These are phyloP conservation scores for Isaurus tuberculatus DNA, from an alignment of 92 coral and sea anemone genomes.

Conservation along the genomic window DNA sequence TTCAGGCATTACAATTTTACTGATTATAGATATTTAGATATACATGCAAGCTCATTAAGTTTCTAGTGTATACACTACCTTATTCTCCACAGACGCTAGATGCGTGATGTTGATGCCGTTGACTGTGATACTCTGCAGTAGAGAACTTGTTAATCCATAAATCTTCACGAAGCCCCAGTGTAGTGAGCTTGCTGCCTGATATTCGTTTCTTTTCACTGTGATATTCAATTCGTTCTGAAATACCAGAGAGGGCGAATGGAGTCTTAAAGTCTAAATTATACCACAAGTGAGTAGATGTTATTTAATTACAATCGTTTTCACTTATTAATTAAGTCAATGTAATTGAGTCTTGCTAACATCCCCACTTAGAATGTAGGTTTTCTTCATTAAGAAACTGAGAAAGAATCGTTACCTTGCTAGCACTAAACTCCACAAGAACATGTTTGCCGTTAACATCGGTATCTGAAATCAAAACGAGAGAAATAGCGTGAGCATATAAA, in stretches of 20 bases:
- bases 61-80: conserved; percentile 3
- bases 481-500: too few species aligned
- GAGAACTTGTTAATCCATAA: conserved; percentile 55
- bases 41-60: too few species aligned
- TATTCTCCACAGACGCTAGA: conserved; percentile 16
- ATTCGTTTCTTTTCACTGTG: conserved; percentile 54
- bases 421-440: conserved; percentile 52
- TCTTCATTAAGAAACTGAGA: too few species aligned
- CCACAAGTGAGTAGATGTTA: too few species aligned
- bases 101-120: conserved; percentile 43
- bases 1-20: too few species aligned
- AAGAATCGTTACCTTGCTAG: conserved; percentile 46
- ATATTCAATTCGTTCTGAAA: conserved; percentile 44
- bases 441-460: conserved; percentile 63
- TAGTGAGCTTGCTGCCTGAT: conserved; percentile 55
- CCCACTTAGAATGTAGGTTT: too few species aligned
- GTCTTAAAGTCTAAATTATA: too few species aligned
- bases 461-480: conserved; percentile 53
- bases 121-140: conserved; percentile 31
- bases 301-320: too few species aligned
- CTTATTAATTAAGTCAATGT: too few species aligned
- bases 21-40: too few species aligned
- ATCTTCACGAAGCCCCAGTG: conserved; percentile 73
- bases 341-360: too few species aligned
- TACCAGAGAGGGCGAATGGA: background rate